Evolutionary conservation across 2,888 invertebrate species (phyloP).

Genomic region (Lucinisca nassula): DNA sequence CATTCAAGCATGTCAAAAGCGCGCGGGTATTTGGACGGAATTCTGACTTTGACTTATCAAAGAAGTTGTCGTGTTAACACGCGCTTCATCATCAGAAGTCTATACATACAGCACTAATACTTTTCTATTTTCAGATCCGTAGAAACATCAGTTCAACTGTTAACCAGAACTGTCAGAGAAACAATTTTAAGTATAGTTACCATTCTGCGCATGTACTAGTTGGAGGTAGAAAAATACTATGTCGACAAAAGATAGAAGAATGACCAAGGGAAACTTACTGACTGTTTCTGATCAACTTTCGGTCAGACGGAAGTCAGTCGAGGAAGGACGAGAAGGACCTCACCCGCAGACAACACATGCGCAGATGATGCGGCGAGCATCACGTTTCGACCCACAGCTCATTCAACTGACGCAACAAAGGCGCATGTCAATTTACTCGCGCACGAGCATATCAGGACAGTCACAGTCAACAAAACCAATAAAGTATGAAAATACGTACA

Average conservation of each 20-base stretch:
- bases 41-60: no score
- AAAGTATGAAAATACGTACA: constrained; percentile 82
- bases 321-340: constrained; percentile 27
- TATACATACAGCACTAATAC: no score
- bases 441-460: constrained; percentile 81
- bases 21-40: no score
- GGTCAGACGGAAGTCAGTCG: constrained; percentile 35
- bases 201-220: no score
- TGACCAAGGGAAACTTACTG: not conserved
- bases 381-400: constrained; percentile 75
- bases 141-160: no score
- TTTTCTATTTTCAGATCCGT: no score
- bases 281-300: constrained; percentile 20
- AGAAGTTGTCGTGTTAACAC: no score
- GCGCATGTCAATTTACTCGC: constrained; percentile 79
- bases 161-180: no score
- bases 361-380: constrained; percentile 75
- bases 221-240: not conserved
- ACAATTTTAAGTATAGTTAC: no score
- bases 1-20: no score
- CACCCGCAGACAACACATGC: constrained; percentile 65
- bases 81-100: no score
- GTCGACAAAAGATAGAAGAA: not conserved
- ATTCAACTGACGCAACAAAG: constrained; percentile 70
- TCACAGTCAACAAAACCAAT: constrained; percentile 77